Evolutionary conservation across 1,140 invertebrate species (phyloP).

Genomic region (Eriocheir sinensis): DNA sequence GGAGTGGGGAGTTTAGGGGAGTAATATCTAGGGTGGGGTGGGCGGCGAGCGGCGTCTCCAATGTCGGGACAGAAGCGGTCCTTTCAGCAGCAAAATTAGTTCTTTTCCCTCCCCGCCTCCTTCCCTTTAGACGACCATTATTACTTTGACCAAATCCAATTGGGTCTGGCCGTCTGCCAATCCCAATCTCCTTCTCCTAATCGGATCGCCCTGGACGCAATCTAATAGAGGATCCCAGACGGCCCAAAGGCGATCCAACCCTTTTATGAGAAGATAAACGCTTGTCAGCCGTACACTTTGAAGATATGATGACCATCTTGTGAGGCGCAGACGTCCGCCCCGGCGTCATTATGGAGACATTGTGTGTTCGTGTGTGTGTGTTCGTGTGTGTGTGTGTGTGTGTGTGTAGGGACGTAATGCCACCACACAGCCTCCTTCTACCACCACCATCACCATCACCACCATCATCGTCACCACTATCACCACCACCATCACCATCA

Average conservation of each 20-base stretch:
- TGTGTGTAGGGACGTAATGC: background rate
- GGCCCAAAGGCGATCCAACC: slow-evolving; percentile 70
- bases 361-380: slow-evolving; percentile 29
- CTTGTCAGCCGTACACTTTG: slow-evolving; percentile 67
- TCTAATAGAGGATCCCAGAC: slow-evolving; percentile 68
- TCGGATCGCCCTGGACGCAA: slow-evolving; percentile 71
- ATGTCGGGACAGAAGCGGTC: slow-evolving; percentile 45
- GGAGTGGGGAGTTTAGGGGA: background rate
- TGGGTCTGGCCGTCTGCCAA: slow-evolving; percentile 73
- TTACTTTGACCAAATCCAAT: slow-evolving; percentile 76
- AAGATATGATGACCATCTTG: slow-evolving; percentile 62
- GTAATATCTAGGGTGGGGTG: slow-evolving; percentile 8
- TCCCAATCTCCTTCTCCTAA: slow-evolving; percentile 75
- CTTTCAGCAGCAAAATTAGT: slow-evolving; percentile 65
- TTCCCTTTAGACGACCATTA: slow-evolving; percentile 71
- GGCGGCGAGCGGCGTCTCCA: slow-evolving; percentile 31
- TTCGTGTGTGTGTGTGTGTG: background rate
- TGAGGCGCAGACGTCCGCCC: background rate
- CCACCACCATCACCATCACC: background rate
- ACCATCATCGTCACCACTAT: background rate
- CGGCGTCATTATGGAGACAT: slow-evolving; percentile 52
- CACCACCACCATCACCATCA: background rate
- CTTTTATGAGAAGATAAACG: slow-evolving; percentile 74
- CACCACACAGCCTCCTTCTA: background rate
- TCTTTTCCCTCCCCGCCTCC: slow-evolving; percentile 59